Evolutionary conservation across 2,113 vertebrate species (phyloP).

Genomic region (Tragelaphus imberbis): DNA sequence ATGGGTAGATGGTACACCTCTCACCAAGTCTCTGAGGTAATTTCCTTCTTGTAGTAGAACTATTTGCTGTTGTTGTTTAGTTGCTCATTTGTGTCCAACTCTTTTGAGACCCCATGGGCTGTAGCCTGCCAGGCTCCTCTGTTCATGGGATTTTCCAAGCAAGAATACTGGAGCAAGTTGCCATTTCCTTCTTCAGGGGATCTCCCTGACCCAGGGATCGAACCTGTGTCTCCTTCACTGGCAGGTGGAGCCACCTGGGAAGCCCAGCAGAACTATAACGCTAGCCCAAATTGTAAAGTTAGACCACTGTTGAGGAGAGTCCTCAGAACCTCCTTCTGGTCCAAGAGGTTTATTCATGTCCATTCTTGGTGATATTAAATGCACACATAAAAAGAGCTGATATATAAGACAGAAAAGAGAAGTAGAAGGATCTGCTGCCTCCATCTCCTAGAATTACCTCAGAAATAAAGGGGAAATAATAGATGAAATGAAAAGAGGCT

Average conservation of each 20-base stretch:
- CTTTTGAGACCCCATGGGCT: neutral
- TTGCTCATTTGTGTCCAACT: neutral
- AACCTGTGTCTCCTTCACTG: neutral
- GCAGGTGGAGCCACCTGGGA: neutral
- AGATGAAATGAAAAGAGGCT: neutral
- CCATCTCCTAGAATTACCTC: neutral
- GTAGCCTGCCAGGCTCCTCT: neutral
- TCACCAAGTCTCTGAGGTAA: conserved; percentile 43
- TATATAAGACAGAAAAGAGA: neutral
- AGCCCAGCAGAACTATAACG: neutral
- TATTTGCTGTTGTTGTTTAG: neutral
- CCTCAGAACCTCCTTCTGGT: neutral
- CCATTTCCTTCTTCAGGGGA: neutral
- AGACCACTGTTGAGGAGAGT: neutral
- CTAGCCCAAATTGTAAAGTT: neutral
- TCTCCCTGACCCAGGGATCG: neutral
- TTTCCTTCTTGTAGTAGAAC: neutral
- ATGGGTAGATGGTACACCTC: conserved; percentile 72
- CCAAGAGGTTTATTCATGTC: neutral
- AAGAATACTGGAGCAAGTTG: neutral
- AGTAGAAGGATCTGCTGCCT: neutral
- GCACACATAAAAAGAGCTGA: neutral
- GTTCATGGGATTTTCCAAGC: neutral
- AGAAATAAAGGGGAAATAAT: neutral
- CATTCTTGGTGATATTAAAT: neutral